Percentiles rank a stretch among this genome's conserved stretches.
Evolutionary conservation across 2,888 invertebrate genomes (phyloP).

Genomic region (Phortica magna): DNA sequence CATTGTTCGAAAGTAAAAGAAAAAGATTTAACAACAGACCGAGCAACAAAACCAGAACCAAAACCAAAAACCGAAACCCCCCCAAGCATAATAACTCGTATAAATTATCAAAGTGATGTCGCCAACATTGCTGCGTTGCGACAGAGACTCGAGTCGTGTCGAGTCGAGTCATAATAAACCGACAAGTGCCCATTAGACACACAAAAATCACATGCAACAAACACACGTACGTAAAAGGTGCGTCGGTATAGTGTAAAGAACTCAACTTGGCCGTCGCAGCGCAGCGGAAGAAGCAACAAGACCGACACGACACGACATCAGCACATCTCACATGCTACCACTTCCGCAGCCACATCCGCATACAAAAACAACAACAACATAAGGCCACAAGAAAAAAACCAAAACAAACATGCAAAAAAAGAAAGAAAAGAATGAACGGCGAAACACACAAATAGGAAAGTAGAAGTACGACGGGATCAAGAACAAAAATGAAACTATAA

Average conservation of each 20-base stretch:
- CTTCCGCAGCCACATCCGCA: conserved; percentile 20
- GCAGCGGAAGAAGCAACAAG: not conserved
- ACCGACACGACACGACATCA: not conserved
- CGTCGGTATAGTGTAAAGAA: not conserved
- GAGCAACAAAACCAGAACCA: not conserved
- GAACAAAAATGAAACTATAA: conserved; percentile 38
- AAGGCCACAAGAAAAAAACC: not conserved
- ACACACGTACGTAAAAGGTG: not conserved
- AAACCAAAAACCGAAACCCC: not conserved
- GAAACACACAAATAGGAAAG: conserved; percentile 4
- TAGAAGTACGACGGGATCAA: not conserved
- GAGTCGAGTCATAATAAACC: conserved; percentile 27
- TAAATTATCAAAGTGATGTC: conserved; percentile 24
- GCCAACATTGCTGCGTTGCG: not conserved
- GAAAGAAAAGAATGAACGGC: conserved; percentile 29
- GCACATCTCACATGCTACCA: conserved; percentile 29
- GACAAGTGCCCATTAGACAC: conserved; percentile 33
- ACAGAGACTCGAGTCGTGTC: not conserved
- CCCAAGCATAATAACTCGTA: conserved; percentile 1
- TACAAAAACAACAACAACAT: not conserved
- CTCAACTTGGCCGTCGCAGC: not conserved
- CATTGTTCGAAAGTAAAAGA: not conserved
- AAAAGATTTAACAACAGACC: not conserved
- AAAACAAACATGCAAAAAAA: conserved; percentile 30
- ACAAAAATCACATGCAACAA: conserved; percentile 30